Evolutionary conservation across 2,113 vertebrate species (phyloP).

Genomic region (Oncorhynchus clarkii): DNA sequence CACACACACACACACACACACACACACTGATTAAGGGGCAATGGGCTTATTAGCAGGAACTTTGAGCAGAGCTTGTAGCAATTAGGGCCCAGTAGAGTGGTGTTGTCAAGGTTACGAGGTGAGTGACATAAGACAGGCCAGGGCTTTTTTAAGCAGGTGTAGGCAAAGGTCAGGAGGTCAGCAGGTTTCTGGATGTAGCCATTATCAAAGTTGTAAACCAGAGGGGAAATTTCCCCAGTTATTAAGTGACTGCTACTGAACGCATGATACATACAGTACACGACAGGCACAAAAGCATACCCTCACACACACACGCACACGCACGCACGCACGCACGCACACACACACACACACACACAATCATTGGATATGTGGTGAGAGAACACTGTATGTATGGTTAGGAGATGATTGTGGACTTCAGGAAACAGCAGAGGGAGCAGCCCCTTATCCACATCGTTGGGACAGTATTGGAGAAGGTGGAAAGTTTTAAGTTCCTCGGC

Average conservation of each 20-base stretch:
- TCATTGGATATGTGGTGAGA: too few species aligned
- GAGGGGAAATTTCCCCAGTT: conserved; percentile 58
- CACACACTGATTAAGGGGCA: conserved; percentile 21
- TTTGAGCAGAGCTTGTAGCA: conserved; percentile 54
- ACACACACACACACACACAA: too few species aligned
- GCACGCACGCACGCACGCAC: too few species aligned
- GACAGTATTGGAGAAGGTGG: too few species aligned
- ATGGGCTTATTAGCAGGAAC: conserved; percentile 54
- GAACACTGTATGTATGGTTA: too few species aligned
- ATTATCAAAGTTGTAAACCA: conserved; percentile 52
- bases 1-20: too few species aligned
- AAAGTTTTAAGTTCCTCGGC: too few species aligned
- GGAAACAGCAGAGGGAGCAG: too few species aligned
- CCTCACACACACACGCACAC: too few species aligned
- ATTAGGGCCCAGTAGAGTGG: conserved; percentile 59
- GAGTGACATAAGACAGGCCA: conserved; percentile 72
- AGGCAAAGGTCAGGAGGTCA: conserved; percentile 65
- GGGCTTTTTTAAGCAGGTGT: conserved; percentile 63
- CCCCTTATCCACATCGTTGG: too few species aligned
- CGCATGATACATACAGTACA: not conserved
- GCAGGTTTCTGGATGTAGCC: conserved; percentile 64
- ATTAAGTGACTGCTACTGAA: conserved; percentile 38
- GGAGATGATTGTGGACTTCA: too few species aligned
- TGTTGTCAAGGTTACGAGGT: conserved; percentile 74
- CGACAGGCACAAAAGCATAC: not conserved